phyloP scores from a whole-genome alignment of 2,113 vertebrate genomes.

The Colius striatus region DNA sequence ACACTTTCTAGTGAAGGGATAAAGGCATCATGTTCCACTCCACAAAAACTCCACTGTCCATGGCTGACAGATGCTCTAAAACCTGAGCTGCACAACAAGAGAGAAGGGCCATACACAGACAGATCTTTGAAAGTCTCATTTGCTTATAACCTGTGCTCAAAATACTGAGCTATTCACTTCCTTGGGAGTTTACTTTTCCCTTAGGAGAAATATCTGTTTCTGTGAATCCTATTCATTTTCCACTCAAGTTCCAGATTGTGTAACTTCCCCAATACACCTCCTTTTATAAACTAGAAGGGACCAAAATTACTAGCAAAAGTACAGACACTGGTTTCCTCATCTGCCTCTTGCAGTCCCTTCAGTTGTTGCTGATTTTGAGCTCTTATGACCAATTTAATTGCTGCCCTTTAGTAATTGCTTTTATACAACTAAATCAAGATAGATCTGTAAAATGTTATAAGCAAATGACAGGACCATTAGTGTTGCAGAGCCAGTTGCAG shows the following conservation, averaged over 20 bases:
- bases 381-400: background rate
- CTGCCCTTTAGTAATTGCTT: background rate
- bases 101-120: background rate
- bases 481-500: background rate
- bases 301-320: background rate
- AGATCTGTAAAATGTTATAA: background rate
- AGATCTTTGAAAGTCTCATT: background rate
- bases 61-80: background rate
- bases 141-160: background rate
- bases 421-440: background rate
- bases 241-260: background rate
- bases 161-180: background rate
- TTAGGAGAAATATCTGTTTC: conserved; percentile 5
- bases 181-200: conserved; percentile 12
- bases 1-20: background rate
- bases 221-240: conserved; percentile 5
- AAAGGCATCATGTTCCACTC: background rate
- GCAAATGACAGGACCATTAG: background rate
- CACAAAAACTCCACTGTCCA: background rate
- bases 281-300: conserved; percentile 1
- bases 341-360: background rate
- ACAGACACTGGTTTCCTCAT: background rate
- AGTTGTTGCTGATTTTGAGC: background rate
- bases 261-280: background rate
- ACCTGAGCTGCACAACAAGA: background rate